Percentiles rank a stretch among this genome's conserved stretches.
Evolutionary conservation across 2,888 invertebrate species (phyloP).

Genomic region (Entomobrya multifasciata): DNA sequence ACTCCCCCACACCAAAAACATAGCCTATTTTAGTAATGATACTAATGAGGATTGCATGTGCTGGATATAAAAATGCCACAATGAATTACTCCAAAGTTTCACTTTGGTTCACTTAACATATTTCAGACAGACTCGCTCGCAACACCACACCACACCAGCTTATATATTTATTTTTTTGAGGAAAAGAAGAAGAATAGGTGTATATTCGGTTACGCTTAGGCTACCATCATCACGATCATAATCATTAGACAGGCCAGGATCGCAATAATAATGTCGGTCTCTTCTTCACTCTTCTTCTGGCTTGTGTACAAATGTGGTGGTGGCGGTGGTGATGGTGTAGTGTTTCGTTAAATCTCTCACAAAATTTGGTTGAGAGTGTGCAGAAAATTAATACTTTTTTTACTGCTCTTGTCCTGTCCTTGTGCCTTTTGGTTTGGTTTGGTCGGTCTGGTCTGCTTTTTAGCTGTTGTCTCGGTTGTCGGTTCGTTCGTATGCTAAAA

Average conservation of each 20-base stretch:
- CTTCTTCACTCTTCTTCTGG: background rate
- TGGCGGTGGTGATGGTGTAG: too few species aligned
- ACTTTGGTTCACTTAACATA: background rate
- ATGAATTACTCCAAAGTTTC: background rate
- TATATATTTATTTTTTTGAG: constrained; percentile 10
- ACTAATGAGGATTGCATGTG: background rate
- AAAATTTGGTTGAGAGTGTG: background rate
- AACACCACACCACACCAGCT: too few species aligned
- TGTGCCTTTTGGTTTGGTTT: constrained; percentile 36
- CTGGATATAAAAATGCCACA: background rate
- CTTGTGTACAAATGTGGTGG: too few species aligned
- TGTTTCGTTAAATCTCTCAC: constrained; percentile 5
- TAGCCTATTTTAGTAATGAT: too few species aligned
- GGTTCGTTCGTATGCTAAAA: constrained; percentile 50
- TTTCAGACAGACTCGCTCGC: too few species aligned
- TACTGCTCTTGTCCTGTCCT: constrained; percentile 49
- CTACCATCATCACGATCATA: too few species aligned
- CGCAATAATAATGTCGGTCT: background rate
- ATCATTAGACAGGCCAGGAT: too few species aligned
- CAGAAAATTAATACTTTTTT: constrained; percentile 39
- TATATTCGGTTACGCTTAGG: too few species aligned
- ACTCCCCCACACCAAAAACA: too few species aligned
- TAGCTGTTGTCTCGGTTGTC: too few species aligned
- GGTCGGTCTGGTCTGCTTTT: too few species aligned
- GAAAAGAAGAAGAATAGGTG: background rate